These are phyloP conservation scores for Rhynchopsitta pachyrhyncha DNA, from an alignment of 2,113 vertebrate species.

Conservation along the genomic window DNA sequence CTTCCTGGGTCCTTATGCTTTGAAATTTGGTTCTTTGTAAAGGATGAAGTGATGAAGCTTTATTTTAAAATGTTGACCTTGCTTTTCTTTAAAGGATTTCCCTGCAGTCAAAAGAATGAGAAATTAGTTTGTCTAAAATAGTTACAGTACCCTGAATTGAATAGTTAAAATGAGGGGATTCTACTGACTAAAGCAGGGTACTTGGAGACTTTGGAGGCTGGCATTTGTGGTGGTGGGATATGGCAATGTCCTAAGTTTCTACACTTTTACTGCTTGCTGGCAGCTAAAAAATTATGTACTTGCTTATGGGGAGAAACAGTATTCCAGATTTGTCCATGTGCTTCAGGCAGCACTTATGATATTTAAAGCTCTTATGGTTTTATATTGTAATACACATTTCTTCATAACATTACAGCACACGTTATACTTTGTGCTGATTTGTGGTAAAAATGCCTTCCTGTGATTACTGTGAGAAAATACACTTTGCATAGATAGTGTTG, in stretches of 20 bases:
- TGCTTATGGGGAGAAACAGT: neutral
- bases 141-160: neutral
- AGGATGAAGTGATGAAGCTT: neutral
- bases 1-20: neutral
- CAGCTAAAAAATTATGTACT: neutral
- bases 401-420: neutral
- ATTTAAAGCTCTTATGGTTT: neutral
- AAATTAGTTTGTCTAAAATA: neutral
- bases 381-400: neutral
- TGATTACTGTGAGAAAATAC: constrained; percentile 18
- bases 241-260: neutral
- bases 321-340: neutral
- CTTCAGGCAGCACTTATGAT: neutral
- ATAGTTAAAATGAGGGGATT: neutral
- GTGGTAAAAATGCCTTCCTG: neutral
- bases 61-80: neutral
- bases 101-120: neutral
- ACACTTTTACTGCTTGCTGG: neutral
- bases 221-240: neutral
- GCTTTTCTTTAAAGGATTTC: neutral
- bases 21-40: neutral
- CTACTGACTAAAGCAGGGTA: neutral
- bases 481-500: neutral
- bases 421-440: neutral
- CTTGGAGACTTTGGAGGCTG: neutral